Percentiles rank a stretch among this genome's conserved stretches.
These are phyloP conservation scores for Carposina sasakii DNA, from an alignment of 1,140 invertebrate species.

Conservation along the genomic window DNA sequence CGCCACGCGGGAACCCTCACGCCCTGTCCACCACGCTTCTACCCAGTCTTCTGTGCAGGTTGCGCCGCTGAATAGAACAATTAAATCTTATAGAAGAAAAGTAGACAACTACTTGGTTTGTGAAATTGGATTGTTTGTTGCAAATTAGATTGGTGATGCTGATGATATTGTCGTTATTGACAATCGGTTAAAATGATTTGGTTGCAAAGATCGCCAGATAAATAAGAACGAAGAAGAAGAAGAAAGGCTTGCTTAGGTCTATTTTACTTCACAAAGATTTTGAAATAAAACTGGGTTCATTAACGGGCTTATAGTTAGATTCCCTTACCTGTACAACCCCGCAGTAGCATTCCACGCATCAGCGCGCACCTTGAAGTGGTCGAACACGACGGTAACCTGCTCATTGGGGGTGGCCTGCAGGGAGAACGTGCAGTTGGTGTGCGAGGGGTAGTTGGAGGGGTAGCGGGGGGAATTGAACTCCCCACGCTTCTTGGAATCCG, in stretches of 20 bases:
- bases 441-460: conserved; percentile 95
- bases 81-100: too few relatives aligned
- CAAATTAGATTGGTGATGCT: too few relatives aligned
- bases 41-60: conserved; percentile 93
- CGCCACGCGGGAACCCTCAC: conserved; percentile 84
- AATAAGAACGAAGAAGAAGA: too few relatives aligned
- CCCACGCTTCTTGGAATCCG: conserved; percentile 87
- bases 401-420: conserved; percentile 90
- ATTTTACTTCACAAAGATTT: too few relatives aligned
- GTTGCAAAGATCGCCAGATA: too few relatives aligned
- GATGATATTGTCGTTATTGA: too few relatives aligned
- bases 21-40: conserved; percentile 91
- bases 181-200: too few relatives aligned
- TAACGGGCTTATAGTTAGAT: too few relatives aligned
- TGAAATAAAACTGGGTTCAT: too few relatives aligned
- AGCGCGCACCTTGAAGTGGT: conserved; percentile 89
- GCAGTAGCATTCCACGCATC: conserved; percentile 73
- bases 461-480: conserved; percentile 96
- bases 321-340: conserved; percentile 77
- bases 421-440: conserved; percentile 93
- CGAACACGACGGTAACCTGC: conserved; percentile 93
- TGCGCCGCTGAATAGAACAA: conserved; percentile 67
- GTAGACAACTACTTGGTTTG: too few relatives aligned
- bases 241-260: too few relatives aligned
- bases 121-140: too few relatives aligned